A percentile compares a stretch with the other conserved stretches of the same genome.
Evolutionary conservation across 2,797 vertebrate genomes (phyloP).

Genomic region (Anguilla marmorata): DNA sequence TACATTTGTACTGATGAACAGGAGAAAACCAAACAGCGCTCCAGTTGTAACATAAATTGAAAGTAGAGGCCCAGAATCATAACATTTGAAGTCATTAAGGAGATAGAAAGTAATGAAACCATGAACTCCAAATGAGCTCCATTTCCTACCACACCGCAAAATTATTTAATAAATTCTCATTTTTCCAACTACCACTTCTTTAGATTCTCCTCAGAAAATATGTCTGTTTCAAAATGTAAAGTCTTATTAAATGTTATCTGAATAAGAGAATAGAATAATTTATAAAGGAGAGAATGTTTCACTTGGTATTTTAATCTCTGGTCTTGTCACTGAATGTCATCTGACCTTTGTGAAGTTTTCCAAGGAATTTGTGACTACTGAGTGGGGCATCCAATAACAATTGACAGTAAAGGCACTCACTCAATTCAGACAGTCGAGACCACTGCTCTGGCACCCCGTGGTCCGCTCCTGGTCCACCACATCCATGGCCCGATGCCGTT

Average conservation of each 20-base stretch:
- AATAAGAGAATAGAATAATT: too few species aligned
- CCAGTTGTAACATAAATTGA: constrained; percentile 63
- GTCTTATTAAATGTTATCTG: background rate
- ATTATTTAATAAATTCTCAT: constrained; percentile 51
- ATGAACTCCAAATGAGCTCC: constrained; percentile 69
- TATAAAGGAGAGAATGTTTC: too few species aligned
- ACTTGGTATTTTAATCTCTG: background rate
- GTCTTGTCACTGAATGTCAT: constrained; percentile 10
- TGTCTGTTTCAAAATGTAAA: constrained; percentile 1
- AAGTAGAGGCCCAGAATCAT: constrained; percentile 48
- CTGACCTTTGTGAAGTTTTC: too few species aligned
- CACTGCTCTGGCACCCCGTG: background rate
- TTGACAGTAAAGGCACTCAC: too few species aligned
- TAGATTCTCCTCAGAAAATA: background rate
- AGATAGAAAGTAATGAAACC: constrained; percentile 59
- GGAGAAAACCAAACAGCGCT: constrained; percentile 56
- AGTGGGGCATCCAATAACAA: background rate
- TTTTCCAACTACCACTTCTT: background rate
- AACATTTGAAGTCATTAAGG: constrained; percentile 66
- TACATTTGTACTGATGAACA: constrained; percentile 54
- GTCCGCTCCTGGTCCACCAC: background rate
- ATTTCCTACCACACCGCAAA: constrained; percentile 48
- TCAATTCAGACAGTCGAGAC: too few species aligned
- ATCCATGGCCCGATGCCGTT: background rate
- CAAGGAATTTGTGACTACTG: background rate